phyloP scores from a whole-genome alignment of 2,888 invertebrate species.

The Lamellibrachia columna region DNA sequence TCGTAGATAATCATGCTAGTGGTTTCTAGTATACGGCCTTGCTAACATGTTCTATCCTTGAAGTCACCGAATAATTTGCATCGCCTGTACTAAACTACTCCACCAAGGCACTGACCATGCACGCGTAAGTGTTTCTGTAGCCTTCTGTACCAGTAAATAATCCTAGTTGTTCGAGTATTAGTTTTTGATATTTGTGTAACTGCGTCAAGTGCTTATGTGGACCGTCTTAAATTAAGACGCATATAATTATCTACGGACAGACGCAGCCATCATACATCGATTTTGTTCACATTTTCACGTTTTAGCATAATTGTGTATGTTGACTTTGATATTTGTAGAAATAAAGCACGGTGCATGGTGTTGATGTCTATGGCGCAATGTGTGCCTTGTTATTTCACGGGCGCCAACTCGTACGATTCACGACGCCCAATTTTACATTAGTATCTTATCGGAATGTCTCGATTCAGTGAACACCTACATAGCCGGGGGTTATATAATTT shows the following conservation, averaged over 20 bases:
- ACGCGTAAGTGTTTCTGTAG: background rate
- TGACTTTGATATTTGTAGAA: background rate
- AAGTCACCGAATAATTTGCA: background rate
- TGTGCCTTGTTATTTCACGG: background rate
- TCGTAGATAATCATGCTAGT: background rate
- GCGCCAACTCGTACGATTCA: background rate
- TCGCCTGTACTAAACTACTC: background rate
- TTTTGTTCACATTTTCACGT: background rate
- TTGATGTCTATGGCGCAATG: background rate
- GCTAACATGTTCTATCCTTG: background rate
- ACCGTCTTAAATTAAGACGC: background rate
- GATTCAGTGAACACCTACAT: background rate
- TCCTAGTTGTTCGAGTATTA: background rate
- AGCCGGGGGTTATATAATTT: background rate
- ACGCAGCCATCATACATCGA: background rate
- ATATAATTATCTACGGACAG: background rate
- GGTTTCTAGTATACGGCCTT: background rate
- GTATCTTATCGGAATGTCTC: background rate
- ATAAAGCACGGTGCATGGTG: background rate
- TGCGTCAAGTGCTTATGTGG: background rate
- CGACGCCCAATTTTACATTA: background rate
- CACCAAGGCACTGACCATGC: background rate
- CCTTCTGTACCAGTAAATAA: background rate
- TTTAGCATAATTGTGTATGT: background rate
- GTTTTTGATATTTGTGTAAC: background rate